phyloP scores from a whole-genome alignment of 2,888 invertebrate genomes.

The Drosophila kanekoi region DNA sequence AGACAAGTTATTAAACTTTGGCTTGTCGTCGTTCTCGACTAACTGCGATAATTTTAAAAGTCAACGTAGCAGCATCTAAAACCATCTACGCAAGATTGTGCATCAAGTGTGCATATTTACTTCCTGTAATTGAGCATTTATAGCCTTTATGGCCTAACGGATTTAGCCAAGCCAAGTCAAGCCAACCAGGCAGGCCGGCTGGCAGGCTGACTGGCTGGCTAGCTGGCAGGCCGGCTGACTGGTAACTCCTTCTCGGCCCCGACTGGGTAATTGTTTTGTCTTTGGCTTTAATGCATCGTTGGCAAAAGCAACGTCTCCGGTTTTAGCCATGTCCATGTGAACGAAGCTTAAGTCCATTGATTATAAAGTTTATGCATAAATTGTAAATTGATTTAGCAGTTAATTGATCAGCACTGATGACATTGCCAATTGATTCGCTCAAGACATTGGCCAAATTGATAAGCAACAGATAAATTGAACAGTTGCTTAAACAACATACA shows the following conservation, averaged over 20 bases:
- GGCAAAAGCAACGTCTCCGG: constrained; percentile 27
- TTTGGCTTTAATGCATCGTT: constrained; percentile 64
- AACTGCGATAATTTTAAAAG: constrained; percentile 77
- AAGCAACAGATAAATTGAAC: constrained; percentile 17
- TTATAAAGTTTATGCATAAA: constrained; percentile 80
- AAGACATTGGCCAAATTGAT: constrained; percentile 18
- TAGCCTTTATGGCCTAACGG: constrained; percentile 82
- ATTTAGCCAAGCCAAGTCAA: constrained; percentile 51
- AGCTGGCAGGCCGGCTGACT: neutral
- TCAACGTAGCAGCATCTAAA: constrained; percentile 59
- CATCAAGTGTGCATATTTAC: constrained; percentile 82
- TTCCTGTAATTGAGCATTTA: constrained; percentile 82
- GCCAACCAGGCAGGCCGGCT: neutral
- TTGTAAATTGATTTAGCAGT: constrained; percentile 78
- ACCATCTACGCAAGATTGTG: constrained; percentile 78
- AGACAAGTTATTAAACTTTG: constrained; percentile 71
- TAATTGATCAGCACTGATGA: constrained; percentile 70
- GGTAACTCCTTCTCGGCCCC: constrained; percentile 21
- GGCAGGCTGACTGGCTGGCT: neutral
- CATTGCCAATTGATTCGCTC: constrained; percentile 53
- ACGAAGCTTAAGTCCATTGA: constrained; percentile 65
- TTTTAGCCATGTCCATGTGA: constrained; percentile 27
- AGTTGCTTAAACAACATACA: constrained; percentile 43
- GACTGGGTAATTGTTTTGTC: constrained; percentile 72
- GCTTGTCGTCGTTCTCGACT: constrained; percentile 43